Percentiles rank a stretch among this genome's conserved stretches.
Conservation (phyloP, 2,888 invertebrate genomes). For the Campoletis raptor region DNA sequence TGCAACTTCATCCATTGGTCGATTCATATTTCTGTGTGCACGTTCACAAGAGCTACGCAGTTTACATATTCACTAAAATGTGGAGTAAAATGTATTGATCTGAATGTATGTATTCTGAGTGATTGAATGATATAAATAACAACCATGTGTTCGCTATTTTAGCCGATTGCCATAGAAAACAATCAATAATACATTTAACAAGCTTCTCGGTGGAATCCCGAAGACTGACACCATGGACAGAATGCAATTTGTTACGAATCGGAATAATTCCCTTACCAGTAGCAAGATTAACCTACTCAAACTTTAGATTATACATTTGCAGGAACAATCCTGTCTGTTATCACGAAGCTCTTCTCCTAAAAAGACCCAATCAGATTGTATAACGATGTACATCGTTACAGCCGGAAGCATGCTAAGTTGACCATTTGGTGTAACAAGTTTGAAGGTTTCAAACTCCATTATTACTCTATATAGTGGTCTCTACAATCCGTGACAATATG, state of each 20-base stretch:
- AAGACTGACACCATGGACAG: too few relatives aligned
- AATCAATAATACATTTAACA: too few relatives aligned
- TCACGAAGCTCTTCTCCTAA: too few relatives aligned
- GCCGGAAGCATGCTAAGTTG: background rate
- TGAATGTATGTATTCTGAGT: too few relatives aligned
- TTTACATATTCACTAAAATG: background rate
- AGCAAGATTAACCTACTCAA: too few relatives aligned
- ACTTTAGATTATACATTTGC: too few relatives aligned
- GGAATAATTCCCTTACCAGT: background rate
- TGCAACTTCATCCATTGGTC: constrained; percentile 52
- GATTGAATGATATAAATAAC: too few relatives aligned
- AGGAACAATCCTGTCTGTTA: too few relatives aligned
- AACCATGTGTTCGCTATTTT: too few relatives aligned
- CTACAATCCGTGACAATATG: background rate
- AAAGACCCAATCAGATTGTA: background rate
- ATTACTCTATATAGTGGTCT: background rate
- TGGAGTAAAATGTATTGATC: background rate
- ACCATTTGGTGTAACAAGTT: background rate
- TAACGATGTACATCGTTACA: background rate
- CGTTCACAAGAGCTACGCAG: background rate
- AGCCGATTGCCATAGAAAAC: too few relatives aligned
- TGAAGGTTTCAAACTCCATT: background rate
- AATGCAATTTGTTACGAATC: too few relatives aligned
- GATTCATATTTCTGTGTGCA: constrained; percentile 25
- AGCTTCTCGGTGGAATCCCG: too few relatives aligned